Percentiles rank a stretch among this genome's conserved stretches.
Evolutionary conservation across 2,113 vertebrate genomes (phyloP).

Genomic region (Malurus cyaneus): DNA sequence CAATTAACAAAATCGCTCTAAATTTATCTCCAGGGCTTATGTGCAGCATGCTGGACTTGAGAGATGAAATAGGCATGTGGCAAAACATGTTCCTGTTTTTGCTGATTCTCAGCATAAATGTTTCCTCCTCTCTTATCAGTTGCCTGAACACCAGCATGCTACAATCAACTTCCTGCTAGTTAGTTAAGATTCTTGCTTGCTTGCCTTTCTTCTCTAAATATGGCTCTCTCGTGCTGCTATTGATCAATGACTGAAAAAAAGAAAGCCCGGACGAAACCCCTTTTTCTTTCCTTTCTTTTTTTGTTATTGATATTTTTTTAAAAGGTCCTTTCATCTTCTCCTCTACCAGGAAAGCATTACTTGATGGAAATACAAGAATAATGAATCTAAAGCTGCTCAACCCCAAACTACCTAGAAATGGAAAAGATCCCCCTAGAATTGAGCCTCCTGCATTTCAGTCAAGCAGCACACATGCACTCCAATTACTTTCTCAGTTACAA

Average conservation of each 20-base stretch:
- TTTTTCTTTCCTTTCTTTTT: constrained; percentile 42
- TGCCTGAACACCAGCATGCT: neutral
- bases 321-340: constrained; percentile 49
- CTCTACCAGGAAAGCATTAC: neutral
- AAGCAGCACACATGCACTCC: neutral
- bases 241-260: constrained; percentile 13
- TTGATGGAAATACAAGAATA: constrained; percentile 35
- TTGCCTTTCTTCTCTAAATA: constrained; percentile 53
- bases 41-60: neutral
- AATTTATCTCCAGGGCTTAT: neutral
- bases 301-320: constrained; percentile 38
- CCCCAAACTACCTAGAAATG: neutral
- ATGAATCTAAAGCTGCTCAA: constrained; percentile 18
- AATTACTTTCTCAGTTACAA: neutral
- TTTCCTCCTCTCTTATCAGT: constrained; percentile 1
- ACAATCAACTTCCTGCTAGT: constrained; percentile 21
- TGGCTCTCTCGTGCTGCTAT: neutral
- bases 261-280: neutral
- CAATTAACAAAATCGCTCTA: neutral
- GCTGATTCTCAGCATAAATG: constrained; percentile 12
- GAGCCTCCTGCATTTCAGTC: neutral
- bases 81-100: neutral
- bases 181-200: constrained; percentile 48
- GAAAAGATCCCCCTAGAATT: constrained; percentile 12
- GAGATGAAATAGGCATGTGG: neutral